Evolutionary conservation across 1,140 invertebrate species (phyloP), one percentile per base, ranked within the genome.

Genomic region (Danaus melanippus): DNA sequence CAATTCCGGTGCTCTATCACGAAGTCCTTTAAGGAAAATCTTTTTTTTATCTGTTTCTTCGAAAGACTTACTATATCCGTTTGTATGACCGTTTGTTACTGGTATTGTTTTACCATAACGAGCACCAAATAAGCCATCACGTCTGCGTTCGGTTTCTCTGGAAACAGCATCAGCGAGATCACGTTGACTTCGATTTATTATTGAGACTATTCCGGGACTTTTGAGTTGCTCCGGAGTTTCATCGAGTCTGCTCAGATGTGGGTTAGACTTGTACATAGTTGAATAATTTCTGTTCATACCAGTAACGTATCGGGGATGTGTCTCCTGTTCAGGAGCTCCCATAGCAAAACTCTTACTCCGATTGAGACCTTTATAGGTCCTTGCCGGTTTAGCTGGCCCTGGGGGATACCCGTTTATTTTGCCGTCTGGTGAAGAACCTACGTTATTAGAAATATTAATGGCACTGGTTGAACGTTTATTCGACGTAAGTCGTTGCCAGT

Each of bases 341-440:
- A 94, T 92, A 85, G 94, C 95, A 82, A 96, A 95, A 79, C 94
- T 95, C 79, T 95, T 94, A 84, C 94, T 95, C 50, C 94, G 87
- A 12, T 92, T 91, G 9, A 96, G 79, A 1, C 92, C 91, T 67
- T 92, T 93, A 73, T 94, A 94, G 9, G 92, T 93, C 58, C 93
- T 81, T 39, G 92, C 91, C 2, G 92, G 92, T 76, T 94, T 94
- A 0, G 89, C 89, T 0, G 93, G 92, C 9, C 89, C 90, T 39
- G 86, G 82, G 44, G 77, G 74, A 42, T 80, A 77, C 45, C 86
- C 86, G 77, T 88, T 89, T 44, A 86, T 67, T 61, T 86, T 86
- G 21, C 69, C 70, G 53, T 85, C 82, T 50, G 77, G 69, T 2
- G 89, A 70, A 9, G 88, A 82, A 2, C 91, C 87, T 8, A 89